Conservation (phyloP, 1,140 invertebrate species). For the Chironomus tepperi region DNA sequence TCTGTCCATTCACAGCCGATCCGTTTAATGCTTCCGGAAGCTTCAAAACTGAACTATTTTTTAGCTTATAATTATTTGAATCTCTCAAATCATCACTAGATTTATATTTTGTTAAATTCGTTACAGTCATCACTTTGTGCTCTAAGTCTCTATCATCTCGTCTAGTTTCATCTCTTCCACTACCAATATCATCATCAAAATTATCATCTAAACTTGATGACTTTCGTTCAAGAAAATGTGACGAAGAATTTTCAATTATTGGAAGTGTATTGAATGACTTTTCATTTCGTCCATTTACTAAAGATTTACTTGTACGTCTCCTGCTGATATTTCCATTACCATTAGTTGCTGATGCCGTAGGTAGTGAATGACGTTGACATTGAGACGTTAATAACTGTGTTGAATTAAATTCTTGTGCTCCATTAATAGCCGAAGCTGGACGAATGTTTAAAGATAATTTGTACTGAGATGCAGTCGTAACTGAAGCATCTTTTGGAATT, state of each 20-base stretch:
- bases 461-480: not conserved
- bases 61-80: not conserved
- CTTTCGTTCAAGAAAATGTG: not conserved
- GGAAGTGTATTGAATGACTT: not conserved
- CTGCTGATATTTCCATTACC: not conserved
- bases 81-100: not conserved
- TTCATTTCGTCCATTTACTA: not conserved
- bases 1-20: not conserved
- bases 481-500: not conserved
- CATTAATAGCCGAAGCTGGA: not conserved
- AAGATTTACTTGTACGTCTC: not conserved
- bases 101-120: conserved; percentile 17
- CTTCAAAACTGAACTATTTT: conserved; percentile 1
- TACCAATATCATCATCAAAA: not conserved
- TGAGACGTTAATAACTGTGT: not conserved
- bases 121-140: not conserved
- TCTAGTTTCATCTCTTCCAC: not conserved
- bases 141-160: not conserved
- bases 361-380: not conserved
- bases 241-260: not conserved
- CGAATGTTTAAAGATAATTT: not conserved
- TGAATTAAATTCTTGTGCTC: not conserved
- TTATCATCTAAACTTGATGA: conserved; percentile 9
- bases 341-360: not conserved
- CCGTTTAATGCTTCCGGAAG: not conserved